phyloP scores from a whole-genome alignment of 2,797 vertebrate species.

The Limnodromus scolopaceus region DNA sequence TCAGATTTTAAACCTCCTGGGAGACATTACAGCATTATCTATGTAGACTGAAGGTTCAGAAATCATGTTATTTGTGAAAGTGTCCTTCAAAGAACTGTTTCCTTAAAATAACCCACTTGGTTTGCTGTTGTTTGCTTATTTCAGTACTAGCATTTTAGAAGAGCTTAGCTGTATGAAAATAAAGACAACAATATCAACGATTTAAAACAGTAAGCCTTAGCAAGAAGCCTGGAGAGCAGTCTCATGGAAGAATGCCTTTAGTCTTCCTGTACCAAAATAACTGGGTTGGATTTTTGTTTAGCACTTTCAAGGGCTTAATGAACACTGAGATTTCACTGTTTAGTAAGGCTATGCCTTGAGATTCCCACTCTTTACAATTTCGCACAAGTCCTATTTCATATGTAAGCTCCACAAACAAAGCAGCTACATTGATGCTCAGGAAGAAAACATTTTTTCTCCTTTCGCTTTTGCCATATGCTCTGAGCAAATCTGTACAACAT shows the following conservation, averaged over 20 bases:
- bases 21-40: not conserved
- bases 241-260: not conserved
- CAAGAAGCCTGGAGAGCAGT: not conserved
- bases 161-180: not conserved
- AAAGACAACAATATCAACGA: not conserved
- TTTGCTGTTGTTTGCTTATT: not conserved
- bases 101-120: not conserved
- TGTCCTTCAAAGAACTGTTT: not conserved
- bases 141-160: not conserved
- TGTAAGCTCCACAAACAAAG: not conserved
- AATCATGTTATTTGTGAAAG: not conserved
- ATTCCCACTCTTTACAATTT: not conserved
- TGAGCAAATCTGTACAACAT: not conserved
- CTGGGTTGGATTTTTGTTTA: not conserved
- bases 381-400: not conserved
- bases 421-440: not conserved
- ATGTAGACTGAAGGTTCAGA: not conserved
- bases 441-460: not conserved
- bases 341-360: not conserved
- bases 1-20: not conserved
- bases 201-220: not conserved
- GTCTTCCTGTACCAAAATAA: not conserved
- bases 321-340: not conserved
- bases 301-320: not conserved
- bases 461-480: not conserved